phyloP scores from a whole-genome alignment of 2,797 vertebrate genomes.

The Periparus ater region DNA sequence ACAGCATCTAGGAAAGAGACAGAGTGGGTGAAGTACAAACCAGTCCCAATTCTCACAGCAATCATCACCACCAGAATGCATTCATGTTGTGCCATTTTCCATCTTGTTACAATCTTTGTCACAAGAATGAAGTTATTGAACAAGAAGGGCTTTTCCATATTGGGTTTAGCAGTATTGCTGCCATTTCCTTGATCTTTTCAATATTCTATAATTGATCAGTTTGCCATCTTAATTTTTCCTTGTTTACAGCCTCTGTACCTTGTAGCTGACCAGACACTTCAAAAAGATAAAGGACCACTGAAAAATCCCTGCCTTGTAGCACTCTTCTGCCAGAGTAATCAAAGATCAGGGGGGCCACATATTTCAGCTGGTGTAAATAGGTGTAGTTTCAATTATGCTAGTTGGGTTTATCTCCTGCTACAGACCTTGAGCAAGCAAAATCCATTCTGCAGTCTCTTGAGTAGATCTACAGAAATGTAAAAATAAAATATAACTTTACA shows the following conservation, averaged over 20 bases:
- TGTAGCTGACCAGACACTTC: neutral
- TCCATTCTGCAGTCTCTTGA: neutral
- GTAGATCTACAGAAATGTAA: neutral
- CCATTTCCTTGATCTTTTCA: conserved; percentile 26
- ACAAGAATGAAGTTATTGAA: neutral
- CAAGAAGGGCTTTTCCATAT: conserved; percentile 2
- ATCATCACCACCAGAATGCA: conserved; percentile 20
- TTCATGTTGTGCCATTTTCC: conserved; percentile 47
- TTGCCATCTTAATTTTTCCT: conserved; percentile 29
- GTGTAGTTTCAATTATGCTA: neutral
- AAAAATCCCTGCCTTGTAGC: neutral
- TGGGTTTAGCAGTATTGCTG: neutral
- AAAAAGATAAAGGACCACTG: neutral
- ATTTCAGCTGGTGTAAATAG: neutral
- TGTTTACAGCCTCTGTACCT: conserved; percentile 2
- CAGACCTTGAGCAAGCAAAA: neutral
- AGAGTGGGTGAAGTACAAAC: neutral
- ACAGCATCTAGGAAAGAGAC: conserved; percentile 10
- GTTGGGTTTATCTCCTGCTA: neutral
- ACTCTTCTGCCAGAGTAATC: neutral
- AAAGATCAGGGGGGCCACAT: neutral
- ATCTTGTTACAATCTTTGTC: conserved; percentile 29
- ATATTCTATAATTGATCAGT: conserved; percentile 12
- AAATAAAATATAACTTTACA: neutral
- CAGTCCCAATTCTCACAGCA: conserved; percentile 55